These are phyloP conservation scores for Kryphioiulus occultus DNA, from an alignment of 2,888 invertebrate species.

Conservation along the genomic window DNA sequence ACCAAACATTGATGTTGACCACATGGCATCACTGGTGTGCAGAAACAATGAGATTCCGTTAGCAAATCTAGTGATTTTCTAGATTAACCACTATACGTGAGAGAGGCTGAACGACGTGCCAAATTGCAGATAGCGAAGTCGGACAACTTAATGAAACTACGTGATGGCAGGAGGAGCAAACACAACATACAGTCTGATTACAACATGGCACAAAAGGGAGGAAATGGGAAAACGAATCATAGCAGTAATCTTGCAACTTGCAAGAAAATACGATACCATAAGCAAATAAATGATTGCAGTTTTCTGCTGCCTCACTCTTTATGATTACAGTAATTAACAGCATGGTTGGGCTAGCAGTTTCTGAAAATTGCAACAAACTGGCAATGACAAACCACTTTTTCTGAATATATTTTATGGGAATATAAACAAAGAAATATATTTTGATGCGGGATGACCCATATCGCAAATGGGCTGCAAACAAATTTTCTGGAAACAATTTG, in stretches of 20 bases:
- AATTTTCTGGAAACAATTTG: too few relatives aligned
- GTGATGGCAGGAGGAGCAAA: neutral
- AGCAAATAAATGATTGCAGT: neutral
- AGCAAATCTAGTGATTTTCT: neutral
- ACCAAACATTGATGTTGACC: neutral
- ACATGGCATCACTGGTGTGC: neutral
- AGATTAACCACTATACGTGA: neutral
- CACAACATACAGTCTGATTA: too few relatives aligned
- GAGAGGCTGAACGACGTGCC: neutral
- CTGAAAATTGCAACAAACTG: too few relatives aligned
- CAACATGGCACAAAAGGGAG: neutral
- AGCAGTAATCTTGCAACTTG: neutral
- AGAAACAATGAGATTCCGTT: neutral
- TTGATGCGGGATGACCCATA: too few relatives aligned
- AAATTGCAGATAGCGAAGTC: neutral
- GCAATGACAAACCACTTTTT: too few relatives aligned
- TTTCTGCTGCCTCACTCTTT: neutral
- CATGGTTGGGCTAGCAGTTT: too few relatives aligned
- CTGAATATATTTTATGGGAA: too few relatives aligned
- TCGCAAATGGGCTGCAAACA: too few relatives aligned
- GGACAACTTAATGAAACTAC: slow-evolving; percentile 27
- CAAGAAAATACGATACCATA: neutral
- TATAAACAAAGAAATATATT: too few relatives aligned
- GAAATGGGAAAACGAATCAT: neutral
- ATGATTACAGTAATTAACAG: too few relatives aligned